Evolutionary conservation across 2,113 vertebrate genomes (phyloP), one percentile per base, ranked within the genome.

Genomic region (Phycodurus eques): DNA sequence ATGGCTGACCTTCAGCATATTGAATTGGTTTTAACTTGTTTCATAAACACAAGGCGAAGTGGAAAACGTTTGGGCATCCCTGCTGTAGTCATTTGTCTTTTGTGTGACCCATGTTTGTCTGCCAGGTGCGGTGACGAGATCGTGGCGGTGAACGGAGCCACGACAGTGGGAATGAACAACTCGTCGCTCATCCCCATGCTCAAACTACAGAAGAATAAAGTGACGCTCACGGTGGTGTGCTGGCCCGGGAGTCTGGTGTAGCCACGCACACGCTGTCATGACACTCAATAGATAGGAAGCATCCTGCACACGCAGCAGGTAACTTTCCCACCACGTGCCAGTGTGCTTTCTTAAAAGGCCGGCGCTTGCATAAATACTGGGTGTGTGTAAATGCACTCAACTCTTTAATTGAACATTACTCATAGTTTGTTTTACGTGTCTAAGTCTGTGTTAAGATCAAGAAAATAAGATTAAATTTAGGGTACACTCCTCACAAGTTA

Each of bases 81-180:
- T 53, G 15, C 49, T 53, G 15, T 53, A 19, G 19, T n/a, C 20
- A 2, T 19, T 54, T n/a, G 17, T n/a, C 20, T 46, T 1, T 1
- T n/a, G 1, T 12, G 31, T 15, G 2, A 39, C 47, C 7, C 1
- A 5, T 5, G 27, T 80, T 73, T 31, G 8, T 71, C 49, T 71
- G 61, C 39, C 82, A 97, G 96, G 89, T 98, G 96, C 14, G 96
- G 96, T 5, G 96, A 97, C 53, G 95, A 97, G 85, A 98, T 98
- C 0, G 96, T 98, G 81, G 96, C 96, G 0, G 96, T 98, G 35
- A 98, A 98, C 0, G 95, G 95, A 33, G 92, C 94, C 42, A 94
- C 94, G 0, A 95, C 95, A 0, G 89, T 93, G 5, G 95, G 96
- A 60, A 96, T 98, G 96, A 97, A 96, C 92, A 96, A 98, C 88